These are phyloP conservation scores for Eilema depressum DNA, from an alignment of 2,888 invertebrate species.

Conservation along the genomic window DNA sequence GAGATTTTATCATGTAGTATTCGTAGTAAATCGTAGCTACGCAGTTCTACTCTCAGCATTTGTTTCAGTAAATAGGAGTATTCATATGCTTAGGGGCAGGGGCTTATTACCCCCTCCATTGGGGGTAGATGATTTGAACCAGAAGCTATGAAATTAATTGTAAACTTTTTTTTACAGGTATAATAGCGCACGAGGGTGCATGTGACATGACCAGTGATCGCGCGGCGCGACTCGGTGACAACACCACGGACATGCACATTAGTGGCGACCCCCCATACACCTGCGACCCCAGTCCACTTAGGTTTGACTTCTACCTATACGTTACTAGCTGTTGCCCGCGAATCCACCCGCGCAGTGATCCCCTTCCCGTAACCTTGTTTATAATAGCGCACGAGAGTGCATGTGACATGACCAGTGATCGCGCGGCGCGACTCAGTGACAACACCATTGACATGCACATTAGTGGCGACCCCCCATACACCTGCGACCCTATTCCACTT, in stretches of 20 bases:
- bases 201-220: constrained; percentile 82
- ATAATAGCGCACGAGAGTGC: constrained; percentile 74
- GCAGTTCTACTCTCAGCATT: too few species aligned
- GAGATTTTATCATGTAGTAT: too few species aligned
- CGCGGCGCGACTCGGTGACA: constrained; percentile 68
- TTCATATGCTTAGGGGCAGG: too few species aligned
- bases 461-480: constrained; percentile 79
- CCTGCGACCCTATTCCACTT: constrained; percentile 82
- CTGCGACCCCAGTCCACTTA: constrained; percentile 82
- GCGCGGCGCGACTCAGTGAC: constrained; percentile 69
- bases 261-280: constrained; percentile 80
- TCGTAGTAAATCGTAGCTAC: too few species aligned
- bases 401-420: constrained; percentile 81
- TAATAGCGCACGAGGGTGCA: constrained; percentile 74
- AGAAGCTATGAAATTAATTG: background rate
- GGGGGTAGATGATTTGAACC: too few species aligned
- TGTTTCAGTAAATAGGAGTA: too few species aligned
- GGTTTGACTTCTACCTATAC: constrained; percentile 53
- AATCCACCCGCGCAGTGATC: too few species aligned
- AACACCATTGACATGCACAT: constrained; percentile 80
- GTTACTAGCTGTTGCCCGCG: background rate
- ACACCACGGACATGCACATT: constrained; percentile 80
- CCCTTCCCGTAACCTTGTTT: constrained; percentile 23
- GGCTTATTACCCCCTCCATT: too few species aligned
- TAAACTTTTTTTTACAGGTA: constrained; percentile 61